Conservation (phyloP, 1,140 invertebrate genomes). For the Melipona quadrifasciata region DNA sequence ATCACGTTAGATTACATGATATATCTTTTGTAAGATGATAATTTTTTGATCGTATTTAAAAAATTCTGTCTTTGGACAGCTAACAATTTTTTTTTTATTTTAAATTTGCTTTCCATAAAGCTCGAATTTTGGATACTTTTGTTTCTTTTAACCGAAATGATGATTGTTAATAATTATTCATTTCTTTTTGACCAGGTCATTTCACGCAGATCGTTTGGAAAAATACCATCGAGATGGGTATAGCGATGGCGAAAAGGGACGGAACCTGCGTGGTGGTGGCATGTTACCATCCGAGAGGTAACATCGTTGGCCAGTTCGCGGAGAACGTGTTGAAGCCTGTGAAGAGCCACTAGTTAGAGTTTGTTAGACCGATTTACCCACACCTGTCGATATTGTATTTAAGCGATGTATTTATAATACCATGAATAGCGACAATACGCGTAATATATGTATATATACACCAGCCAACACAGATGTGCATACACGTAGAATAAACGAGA, state of each 20-base stretch:
- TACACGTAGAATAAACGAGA: slow-evolving; percentile 64
- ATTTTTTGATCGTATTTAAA: not conserved
- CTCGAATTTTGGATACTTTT: not conserved
- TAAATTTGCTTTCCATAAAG: not conserved
- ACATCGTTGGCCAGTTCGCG: slow-evolving; percentile 87
- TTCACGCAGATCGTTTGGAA: slow-evolving; percentile 91
- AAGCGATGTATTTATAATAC: slow-evolving; percentile 69
- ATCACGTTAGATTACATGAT: not conserved
- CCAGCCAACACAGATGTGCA: slow-evolving; percentile 44
- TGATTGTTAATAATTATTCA: not conserved
- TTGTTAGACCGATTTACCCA: not conserved
- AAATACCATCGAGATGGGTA: slow-evolving; percentile 86
- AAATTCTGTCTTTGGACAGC: not conserved
- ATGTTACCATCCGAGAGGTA: slow-evolving; percentile 92
- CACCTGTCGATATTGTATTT: slow-evolving; percentile 67
- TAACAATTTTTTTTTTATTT: not conserved
- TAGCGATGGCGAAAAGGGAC: slow-evolving; percentile 87
- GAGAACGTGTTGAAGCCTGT: slow-evolving; percentile 86
- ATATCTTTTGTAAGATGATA: not conserved
- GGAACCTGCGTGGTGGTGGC: slow-evolving; percentile 87
- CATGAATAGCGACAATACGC: slow-evolving; percentile 49
- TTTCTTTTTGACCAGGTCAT: slow-evolving; percentile 81
- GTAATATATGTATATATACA: slow-evolving; percentile 62
- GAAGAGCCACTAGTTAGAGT: slow-evolving; percentile 65
- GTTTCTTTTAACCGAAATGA: not conserved